phyloP scores from a whole-genome alignment of 2,888 invertebrate species.

The Melikaiella ostensackeni region DNA sequence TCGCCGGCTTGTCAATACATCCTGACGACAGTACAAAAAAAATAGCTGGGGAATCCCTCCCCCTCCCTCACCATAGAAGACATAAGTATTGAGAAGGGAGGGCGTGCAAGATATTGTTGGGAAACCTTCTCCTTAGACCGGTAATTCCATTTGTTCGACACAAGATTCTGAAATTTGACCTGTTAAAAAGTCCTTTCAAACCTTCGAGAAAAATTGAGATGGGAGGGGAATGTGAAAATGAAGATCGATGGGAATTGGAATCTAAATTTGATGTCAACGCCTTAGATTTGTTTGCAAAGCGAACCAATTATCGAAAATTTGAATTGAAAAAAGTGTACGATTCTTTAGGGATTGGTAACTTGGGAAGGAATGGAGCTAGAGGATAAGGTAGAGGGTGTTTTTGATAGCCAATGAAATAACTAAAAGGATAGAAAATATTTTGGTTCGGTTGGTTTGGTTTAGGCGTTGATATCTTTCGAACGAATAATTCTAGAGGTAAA shows the following conservation, averaged over 20 bases:
- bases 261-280: slow-evolving; percentile 28
- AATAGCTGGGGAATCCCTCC: slow-evolving; percentile 6
- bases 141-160: slow-evolving; percentile 73
- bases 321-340: background rate
- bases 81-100: slow-evolving; percentile 43
- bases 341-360: no score
- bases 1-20: slow-evolving; percentile 66
- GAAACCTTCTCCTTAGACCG: slow-evolving; percentile 56
- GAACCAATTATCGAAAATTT: background rate
- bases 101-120: slow-evolving; percentile 51
- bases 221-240: slow-evolving; percentile 33
- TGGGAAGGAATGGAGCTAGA: no score
- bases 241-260: slow-evolving; percentile 29
- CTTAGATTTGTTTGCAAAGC: background rate
- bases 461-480: no score
- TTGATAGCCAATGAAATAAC: no score
- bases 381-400: no score
- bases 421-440: no score
- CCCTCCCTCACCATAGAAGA: slow-evolving; percentile 12
- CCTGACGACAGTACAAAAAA: slow-evolving; percentile 44
- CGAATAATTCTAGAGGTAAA: no score
- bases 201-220: slow-evolving; percentile 42
- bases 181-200: slow-evolving; percentile 72
- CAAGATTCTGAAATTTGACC: slow-evolving; percentile 72
- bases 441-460: no score